These are phyloP conservation scores for Heliothis peltigera DNA, from an alignment of 2,888 invertebrate genomes.

Conservation along the genomic window DNA sequence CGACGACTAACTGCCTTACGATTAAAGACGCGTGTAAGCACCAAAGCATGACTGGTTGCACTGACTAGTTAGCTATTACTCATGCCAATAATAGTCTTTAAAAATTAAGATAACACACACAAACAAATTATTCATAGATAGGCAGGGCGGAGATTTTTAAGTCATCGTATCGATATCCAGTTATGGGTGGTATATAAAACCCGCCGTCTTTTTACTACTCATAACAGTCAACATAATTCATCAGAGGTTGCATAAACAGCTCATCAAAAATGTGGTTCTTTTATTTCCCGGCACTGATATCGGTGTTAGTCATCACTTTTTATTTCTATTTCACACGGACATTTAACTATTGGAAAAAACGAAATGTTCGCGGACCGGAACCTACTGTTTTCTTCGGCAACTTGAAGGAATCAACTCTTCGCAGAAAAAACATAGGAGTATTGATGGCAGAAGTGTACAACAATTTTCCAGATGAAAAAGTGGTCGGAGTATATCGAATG, in stretches of 20 bases:
- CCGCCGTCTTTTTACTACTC: too few relatives aligned
- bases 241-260: too few relatives aligned
- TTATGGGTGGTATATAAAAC: too few relatives aligned
- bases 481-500: slow-evolving; percentile 75
- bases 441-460: slow-evolving; percentile 69
- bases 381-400: slow-evolving; percentile 73
- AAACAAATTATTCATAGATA: too few relatives aligned
- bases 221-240: background rate
- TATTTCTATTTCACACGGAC: slow-evolving; percentile 71
- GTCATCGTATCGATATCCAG: too few relatives aligned
- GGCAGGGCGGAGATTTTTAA: too few relatives aligned
- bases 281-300: slow-evolving; percentile 43
- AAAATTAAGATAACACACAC: too few relatives aligned
- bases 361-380: slow-evolving; percentile 67
- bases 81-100: too few relatives aligned
- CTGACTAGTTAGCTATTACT: too few relatives aligned
- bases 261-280: slow-evolving; percentile 29
- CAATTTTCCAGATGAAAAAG: slow-evolving; percentile 71
- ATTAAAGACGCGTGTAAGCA: background rate
- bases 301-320: slow-evolving; percentile 36
- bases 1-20: too few relatives aligned
- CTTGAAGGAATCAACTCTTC: slow-evolving; percentile 62
- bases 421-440: slow-evolving; percentile 58
- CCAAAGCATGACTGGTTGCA: too few relatives aligned
- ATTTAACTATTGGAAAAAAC: slow-evolving; percentile 73